Percentiles rank a stretch among this genome's conserved stretches.
Conservation (phyloP, 2,113 vertebrate genomes). For the Mionectes macconnelli region DNA sequence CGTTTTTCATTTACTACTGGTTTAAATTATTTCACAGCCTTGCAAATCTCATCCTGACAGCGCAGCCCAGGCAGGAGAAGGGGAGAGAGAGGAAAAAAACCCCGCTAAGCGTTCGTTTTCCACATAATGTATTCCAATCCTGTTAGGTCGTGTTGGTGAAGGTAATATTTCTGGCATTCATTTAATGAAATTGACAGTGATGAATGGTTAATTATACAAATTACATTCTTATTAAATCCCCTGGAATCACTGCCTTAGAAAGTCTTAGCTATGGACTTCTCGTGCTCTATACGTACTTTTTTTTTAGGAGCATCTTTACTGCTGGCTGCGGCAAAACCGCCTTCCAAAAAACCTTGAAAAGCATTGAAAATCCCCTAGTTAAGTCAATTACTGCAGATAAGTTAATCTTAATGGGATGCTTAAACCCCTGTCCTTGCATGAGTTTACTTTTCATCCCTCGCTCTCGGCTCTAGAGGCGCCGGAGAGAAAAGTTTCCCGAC, state of each 20-base stretch:
- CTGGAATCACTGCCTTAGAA: constrained; percentile 76
- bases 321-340: constrained; percentile 60
- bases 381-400: constrained; percentile 78
- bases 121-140: constrained; percentile 82
- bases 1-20: constrained; percentile 71
- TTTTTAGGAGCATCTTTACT: constrained; percentile 63
- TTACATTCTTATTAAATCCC: constrained; percentile 86
- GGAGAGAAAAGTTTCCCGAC: background rate
- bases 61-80: constrained; percentile 29
- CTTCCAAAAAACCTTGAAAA: constrained; percentile 75
- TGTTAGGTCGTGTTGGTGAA: constrained; percentile 77
- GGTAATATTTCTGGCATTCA: constrained; percentile 83
- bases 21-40: constrained; percentile 74
- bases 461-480: constrained; percentile 13
- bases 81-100: background rate
- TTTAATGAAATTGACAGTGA: constrained; percentile 84
- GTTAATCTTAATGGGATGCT: constrained; percentile 73
- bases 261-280: constrained; percentile 76
- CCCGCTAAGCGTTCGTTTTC: constrained; percentile 68
- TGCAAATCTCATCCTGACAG: constrained; percentile 74
- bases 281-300: constrained; percentile 21
- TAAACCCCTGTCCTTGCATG: constrained; percentile 64
- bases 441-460: constrained; percentile 63
- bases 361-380: constrained; percentile 77
- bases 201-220: constrained; percentile 86